Evolutionary conservation across 2,888 invertebrate species (phyloP).

Genomic region (Trichogramma dendrolimi): DNA sequence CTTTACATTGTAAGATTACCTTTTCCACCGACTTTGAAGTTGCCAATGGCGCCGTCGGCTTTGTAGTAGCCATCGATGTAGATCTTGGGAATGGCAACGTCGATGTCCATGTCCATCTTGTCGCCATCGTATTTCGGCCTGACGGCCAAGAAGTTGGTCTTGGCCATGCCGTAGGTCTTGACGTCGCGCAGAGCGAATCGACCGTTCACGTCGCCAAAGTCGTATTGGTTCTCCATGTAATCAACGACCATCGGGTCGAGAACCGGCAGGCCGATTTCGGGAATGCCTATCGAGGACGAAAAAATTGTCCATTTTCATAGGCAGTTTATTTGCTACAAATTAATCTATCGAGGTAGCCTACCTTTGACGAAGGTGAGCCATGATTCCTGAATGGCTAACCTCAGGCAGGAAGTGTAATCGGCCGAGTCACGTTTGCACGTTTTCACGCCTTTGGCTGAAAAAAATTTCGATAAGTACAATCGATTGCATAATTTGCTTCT

Average conservation of each 20-base stretch:
- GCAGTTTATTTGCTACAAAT: not conserved
- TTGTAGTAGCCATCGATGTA: slow-evolving; percentile 59
- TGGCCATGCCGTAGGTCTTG: slow-evolving; percentile 57
- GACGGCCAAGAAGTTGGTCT: slow-evolving; percentile 57
- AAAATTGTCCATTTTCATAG: not conserved
- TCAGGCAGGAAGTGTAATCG: slow-evolving; percentile 46
- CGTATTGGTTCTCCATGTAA: slow-evolving; percentile 51
- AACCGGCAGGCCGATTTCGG: slow-evolving; percentile 55
- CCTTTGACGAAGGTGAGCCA: slow-evolving; percentile 45
- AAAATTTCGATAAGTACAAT: not conserved
- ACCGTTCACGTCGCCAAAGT: slow-evolving; percentile 50
- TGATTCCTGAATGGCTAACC: slow-evolving; percentile 47
- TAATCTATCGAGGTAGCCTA: slow-evolving; percentile 20
- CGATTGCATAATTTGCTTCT: not conserved
- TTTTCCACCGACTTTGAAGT: slow-evolving; percentile 62
- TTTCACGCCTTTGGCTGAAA: slow-evolving; percentile 38
- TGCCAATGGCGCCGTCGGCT: slow-evolving; percentile 61
- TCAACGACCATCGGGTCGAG: slow-evolving; percentile 57
- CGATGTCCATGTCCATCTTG: slow-evolving; percentile 59
- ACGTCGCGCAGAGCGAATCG: slow-evolving; percentile 56
- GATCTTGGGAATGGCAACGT: slow-evolving; percentile 57
- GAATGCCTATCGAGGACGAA: slow-evolving; percentile 49
- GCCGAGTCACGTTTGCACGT: slow-evolving; percentile 41
- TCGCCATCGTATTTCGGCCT: slow-evolving; percentile 58
- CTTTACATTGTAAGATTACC: slow-evolving; percentile 50